A percentile compares a stretch with the other conserved stretches of the same genome.
Evolutionary conservation across 2,113 vertebrate species (phyloP).

Genomic region (Ochotona princeps): DNA sequence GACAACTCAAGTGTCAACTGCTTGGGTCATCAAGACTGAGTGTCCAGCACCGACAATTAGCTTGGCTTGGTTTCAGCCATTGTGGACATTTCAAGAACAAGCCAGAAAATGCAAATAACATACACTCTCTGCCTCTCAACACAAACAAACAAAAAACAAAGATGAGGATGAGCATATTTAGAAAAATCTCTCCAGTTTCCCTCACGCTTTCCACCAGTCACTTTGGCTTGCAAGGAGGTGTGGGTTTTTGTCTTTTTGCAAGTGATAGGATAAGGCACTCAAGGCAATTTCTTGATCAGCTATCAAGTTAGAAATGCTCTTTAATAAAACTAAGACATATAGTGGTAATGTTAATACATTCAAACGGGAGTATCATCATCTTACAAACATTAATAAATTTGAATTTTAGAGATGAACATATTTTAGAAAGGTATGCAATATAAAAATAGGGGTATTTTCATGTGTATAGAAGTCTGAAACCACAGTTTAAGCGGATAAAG

Average conservation of each 20-base stretch:
- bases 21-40: too few relatives aligned
- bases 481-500: background rate
- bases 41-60: too few relatives aligned
- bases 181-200: background rate
- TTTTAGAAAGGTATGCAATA: background rate
- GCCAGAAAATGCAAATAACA: too few relatives aligned
- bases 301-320: background rate
- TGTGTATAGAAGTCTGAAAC: background rate
- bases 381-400: background rate
- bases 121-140: too few relatives aligned
- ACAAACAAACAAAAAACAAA: background rate
- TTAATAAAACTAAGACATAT: conserved; percentile 19
- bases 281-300: background rate
- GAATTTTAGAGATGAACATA: background rate
- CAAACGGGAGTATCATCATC: background rate
- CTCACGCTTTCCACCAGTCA: background rate
- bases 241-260: background rate
- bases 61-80: too few relatives aligned
- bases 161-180: background rate
- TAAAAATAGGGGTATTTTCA: background rate
- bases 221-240: background rate
- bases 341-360: background rate
- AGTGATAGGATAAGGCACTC: background rate
- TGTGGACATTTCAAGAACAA: too few relatives aligned
- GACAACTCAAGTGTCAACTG: too few relatives aligned